Evolutionary conservation across 2,888 invertebrate genomes (phyloP), one percentile per base, ranked within the genome.

Genomic region (Panzeria rudis): DNA sequence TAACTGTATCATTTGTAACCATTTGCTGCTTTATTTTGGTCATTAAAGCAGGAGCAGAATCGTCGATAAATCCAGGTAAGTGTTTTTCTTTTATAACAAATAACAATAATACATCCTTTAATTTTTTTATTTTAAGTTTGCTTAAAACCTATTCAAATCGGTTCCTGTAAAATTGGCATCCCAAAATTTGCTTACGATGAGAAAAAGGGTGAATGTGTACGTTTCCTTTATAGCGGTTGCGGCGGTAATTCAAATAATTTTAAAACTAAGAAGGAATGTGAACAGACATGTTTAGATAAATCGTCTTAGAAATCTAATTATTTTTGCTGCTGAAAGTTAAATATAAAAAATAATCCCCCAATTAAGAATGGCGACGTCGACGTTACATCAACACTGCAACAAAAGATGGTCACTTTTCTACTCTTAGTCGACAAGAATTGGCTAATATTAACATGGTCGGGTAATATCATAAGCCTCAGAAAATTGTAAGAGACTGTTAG

Each of bases 191-290:
- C 90, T 82, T 91, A 87, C 87, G 90, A 90, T 86, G 84, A 89
- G 86, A 90, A 91, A 29, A 89, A 81, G 9, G 80, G 88, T 1
- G 56, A 94, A 90, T 97, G 97, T 90, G 93, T 95, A 64, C 94
- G 95, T 68, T 97, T 97, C 91, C 93, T 94, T 72, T 97, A 96
- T 90, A 96, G 97, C 13, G 95, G 95, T 8, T 95, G 95, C 88
- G 93, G 95, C 69, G 97, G 97, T 17, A 97, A 97, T 90, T 94
- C 94, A 87, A 97, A 97, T 90, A 96, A 96, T 89, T 97, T 97
- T 90, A 93, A 94, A 62, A 94, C 94, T 2, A 92, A 94, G n/a
- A n/a, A n/a, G n/a, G n/a, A n/a, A n/a, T n/a, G n/a, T n/a, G n/a
- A n/a, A n/a, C n/a, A n/a, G n/a, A n/a, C n/a, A n/a, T n/a, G n/a